Base-by-base conservation (phyloP, 1,140 invertebrate species). In the Neotoxoptera formosana region DNA sequence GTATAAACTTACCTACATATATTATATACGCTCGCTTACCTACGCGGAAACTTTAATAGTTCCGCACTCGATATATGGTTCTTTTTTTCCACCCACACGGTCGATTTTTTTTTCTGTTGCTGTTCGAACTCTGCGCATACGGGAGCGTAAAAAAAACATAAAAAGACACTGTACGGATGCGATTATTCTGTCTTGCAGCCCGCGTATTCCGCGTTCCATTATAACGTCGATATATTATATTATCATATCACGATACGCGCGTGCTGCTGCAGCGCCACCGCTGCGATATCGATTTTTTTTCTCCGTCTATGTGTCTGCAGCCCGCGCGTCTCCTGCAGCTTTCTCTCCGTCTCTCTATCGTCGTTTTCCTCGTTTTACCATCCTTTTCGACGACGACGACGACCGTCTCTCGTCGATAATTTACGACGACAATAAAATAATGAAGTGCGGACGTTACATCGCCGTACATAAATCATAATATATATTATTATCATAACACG, bases 21-120 rank as follows among this genome's bases (percentile, higher is more conserved):
- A 60, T 21, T 30, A 67, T 67, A 67, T n/a, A 56, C 0, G 56
- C 56, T 2, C 41, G 41, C 41, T 1, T 41, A 41, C 41, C 41
- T 56, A 76, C n/a, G 30, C 60, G 30, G 17, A 67, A 90, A 90
- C 36, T 92, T 92, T 92, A 48, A 92, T 92, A 83, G 90, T 83
- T 51, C n/a, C 67, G 6, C 45, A 76, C 30, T 7, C n/a, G n/a
- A 67, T 90, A 67, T 90, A 90, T 90, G 67, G 56, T 34, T 14
- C 14, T 88, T 67, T 45, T 90, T 67, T 45, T 30, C 89, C 53
- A 36, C 45, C 7, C 60, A 76, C 60, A n/a, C 60, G 4, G 4
- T 4, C 23, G 20, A 30, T 25, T 83, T 92, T 92, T 92, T 81
- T 30, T 67, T 14, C 25, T 30, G 7, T 47, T 47, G 47, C 4